Evolutionary conservation across 1,140 invertebrate species (phyloP).

Genomic region (Ectropis grisescens): DNA sequence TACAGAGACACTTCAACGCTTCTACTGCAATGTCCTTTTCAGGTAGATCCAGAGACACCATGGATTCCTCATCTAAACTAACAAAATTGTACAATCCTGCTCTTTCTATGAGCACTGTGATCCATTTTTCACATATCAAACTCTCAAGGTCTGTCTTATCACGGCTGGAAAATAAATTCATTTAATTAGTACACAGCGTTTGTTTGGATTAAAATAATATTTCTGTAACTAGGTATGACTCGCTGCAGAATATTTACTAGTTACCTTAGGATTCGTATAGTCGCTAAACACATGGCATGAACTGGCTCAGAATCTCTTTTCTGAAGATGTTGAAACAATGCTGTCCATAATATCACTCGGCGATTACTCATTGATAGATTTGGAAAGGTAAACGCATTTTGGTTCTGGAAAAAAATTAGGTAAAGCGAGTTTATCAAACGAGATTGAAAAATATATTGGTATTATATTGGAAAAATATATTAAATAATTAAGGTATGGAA

Average conservation of each 20-base stretch:
- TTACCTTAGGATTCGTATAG: constrained; percentile 57
- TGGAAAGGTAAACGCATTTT: constrained; percentile 47
- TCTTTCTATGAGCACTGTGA: constrained; percentile 75
- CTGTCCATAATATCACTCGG: constrained; percentile 50
- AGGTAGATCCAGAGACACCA: constrained; percentile 29
- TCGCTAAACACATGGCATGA: constrained; percentile 44
- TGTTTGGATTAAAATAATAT: no score
- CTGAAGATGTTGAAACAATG: constrained; percentile 52
- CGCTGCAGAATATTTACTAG: no score
- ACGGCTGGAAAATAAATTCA: constrained; percentile 72
- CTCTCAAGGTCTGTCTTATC: constrained; percentile 82
- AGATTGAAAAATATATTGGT: no score
- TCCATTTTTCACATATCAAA: constrained; percentile 76
- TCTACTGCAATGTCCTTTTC: constrained; percentile 73
- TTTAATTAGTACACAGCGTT: no score
- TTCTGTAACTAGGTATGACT: no score
- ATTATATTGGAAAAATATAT: no score
- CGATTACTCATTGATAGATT: constrained; percentile 39
- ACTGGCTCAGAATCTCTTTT: constrained; percentile 30
- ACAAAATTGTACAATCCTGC: constrained; percentile 71
- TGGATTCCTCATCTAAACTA: constrained; percentile 31
- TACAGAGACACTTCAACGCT: constrained; percentile 90
- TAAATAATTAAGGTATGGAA: no score
- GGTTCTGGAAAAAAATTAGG: constrained; percentile 58
- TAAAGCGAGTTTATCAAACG: no score